Evolutionary conservation across 2,888 invertebrate species (phyloP), one percentile per base, ranked within the genome.

Genomic region (Geotrupes spiniger): DNA sequence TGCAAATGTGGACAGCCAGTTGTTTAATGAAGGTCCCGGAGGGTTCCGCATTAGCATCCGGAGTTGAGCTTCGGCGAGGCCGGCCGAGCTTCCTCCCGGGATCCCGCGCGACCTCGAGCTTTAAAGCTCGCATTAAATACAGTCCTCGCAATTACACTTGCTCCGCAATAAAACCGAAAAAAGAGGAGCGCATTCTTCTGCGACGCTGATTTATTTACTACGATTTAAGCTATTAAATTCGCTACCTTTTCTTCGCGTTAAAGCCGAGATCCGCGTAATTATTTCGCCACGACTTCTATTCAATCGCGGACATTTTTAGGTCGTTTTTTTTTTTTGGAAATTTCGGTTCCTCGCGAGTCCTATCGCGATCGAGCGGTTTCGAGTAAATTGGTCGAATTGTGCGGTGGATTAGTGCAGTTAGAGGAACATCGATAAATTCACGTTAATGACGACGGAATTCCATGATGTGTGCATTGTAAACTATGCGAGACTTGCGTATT

Each of bases 11-110:
- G 66, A 66, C 66, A 66, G 67, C 65, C 63, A 69, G 65, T 69
- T 68, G 68, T 68, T 68, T 69, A 68, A 70, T 69, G 69, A 69
- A 67, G 65, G 65, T 68, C 69, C 64, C 51, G 52, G 63, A 64
- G 69, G 58, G 57, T 58, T 62, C 62, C 63, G 63, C 63, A 69
- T 70, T 70, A 69, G 64, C 68, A 69, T 69, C 66, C 65, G 61
- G 60, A 57, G 57, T 53, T 52, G 51, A 53, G 54, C 56, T 49
- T 56, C 51, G 43, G 58, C 46, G 26, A 36, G 54, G 51, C 50
- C 31, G 54, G 51, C 50, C 31, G 51, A 45, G 60, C 59, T 65
- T 63, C 62, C 65, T 65, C 64, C 58, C 60, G 62, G 61, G 60
- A 62, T 61, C 56, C 55, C 55, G 54, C 55, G 57, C 62, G 58